Evolutionary conservation across 2,888 invertebrate species (phyloP).

Genomic region (Catocala nupta): DNA sequence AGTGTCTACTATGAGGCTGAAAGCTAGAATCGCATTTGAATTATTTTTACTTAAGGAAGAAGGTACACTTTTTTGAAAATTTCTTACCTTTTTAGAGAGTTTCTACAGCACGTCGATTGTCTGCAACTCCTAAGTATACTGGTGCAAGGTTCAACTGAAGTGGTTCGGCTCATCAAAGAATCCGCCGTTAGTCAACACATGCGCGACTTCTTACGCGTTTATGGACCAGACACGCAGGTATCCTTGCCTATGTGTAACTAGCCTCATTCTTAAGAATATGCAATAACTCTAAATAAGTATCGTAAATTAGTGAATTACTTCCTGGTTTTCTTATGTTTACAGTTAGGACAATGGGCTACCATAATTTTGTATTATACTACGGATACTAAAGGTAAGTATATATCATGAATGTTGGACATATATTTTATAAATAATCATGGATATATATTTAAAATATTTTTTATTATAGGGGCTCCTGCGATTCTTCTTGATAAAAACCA

Average conservation of each 20-base stretch:
- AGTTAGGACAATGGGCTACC: constrained; percentile 76
- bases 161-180: constrained; percentile 40
- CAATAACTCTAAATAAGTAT: no score
- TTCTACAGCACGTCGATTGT: constrained; percentile 62
- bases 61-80: no score
- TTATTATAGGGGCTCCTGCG: constrained; percentile 1
- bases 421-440: no score
- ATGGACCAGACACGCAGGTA: constrained; percentile 67
- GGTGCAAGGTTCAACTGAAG: constrained; percentile 56
- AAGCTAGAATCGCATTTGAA: no score
- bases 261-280: neutral
- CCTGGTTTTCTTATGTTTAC: constrained; percentile 37
- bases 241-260: neutral
- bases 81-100: constrained; percentile 54
- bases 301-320: no score
- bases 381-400: constrained; percentile 44
- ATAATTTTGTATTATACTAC: constrained; percentile 64
- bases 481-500: neutral
- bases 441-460: neutral
- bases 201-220: constrained; percentile 54
- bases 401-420: no score
- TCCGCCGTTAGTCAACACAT: constrained; percentile 54
- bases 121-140: constrained; percentile 70
- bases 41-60: no score
- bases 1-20: no score